A percentile compares a stretch with the other conserved stretches of the same genome.
Conservation (phyloP, 2,113 vertebrate species). For the Megaptera novaeangliae region DNA sequence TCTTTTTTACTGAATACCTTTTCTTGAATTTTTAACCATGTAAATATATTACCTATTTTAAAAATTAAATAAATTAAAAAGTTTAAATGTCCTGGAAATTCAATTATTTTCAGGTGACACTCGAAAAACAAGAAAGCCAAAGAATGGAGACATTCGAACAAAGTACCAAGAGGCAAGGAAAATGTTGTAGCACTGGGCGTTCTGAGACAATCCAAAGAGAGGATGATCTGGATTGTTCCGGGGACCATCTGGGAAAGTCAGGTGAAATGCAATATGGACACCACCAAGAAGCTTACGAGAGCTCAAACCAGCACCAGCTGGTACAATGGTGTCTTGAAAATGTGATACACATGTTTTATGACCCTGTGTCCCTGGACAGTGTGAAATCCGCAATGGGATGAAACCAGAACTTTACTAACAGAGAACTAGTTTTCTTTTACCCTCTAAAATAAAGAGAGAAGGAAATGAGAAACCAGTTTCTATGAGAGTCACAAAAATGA, state of each 20-base stretch:
- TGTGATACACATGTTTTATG: background rate
- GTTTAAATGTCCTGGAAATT: background rate
- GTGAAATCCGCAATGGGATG: background rate
- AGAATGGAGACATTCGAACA: background rate
- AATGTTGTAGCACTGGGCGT: background rate
- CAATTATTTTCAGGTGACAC: background rate
- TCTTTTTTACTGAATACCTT: background rate
- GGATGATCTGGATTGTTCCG: background rate
- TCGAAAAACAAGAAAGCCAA: background rate
- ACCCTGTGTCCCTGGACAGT: background rate
- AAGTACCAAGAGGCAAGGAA: background rate
- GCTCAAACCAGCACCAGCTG: background rate
- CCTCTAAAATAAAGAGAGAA: background rate
- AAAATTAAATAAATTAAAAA: background rate
- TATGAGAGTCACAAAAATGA: background rate
- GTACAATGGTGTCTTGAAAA: background rate
- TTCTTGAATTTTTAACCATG: background rate
- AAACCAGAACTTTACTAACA: background rate
- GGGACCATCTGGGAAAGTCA: background rate
- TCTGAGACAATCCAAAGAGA: background rate
- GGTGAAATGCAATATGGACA: background rate
- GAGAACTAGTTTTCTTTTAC: background rate
- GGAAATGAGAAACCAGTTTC: background rate
- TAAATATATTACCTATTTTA: background rate
- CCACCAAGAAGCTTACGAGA: accelerated